Base-by-base conservation (phyloP, 2,888 invertebrate genomes). In the Nipponacmea schrenckii region DNA sequence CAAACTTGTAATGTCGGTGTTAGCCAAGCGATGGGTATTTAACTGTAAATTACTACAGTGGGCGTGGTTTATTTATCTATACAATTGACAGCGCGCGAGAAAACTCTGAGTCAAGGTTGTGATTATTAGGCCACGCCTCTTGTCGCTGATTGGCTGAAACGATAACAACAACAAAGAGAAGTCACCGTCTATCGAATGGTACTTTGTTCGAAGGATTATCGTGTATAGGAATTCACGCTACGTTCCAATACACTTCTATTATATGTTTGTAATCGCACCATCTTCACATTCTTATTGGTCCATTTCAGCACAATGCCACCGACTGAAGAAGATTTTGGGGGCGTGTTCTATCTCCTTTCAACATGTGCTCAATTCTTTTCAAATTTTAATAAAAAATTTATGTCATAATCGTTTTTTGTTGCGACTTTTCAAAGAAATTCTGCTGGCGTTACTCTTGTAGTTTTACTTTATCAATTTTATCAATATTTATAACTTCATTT, bases 71-170 rank as follows among this genome's bases (percentile, higher is more conserved):
- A 24, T 24, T 24, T 24, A 20, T 56, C 56, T 24, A 44, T 39
- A n/a, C 10, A 44, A 27, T 31, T 39, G 64, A 64, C 39, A 64
- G 64, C 20, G 39, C 39, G 48, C 66, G 50, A 50, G 26, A 26
- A 64, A 64, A 64, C 44, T 24, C 62, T 39, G 50, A 24, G 27
- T 70, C 39, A 17, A 24, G 56, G n/a, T 31, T 48, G 31, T 31
- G 26, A 45, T 14, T 4, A 39, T 45, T 20, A 65, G 15, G 46
- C 66, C 24, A 66, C 64, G 64, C 70, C 48, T 64, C 63, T 65
- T 39, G 24, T 62, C 12, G 50, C 66, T 70, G 70, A 70, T 70
- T 70, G 70, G 70, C 63, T 66, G 48, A 24, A 10, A 14, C 14
- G 12, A 24, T 15, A 24, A 56, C 20, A 56, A 56, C 56, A 56